Percentiles rank a stretch among this genome's conserved stretches.
These are phyloP conservation scores for Acrocephalus scirpaceus DNA, from an alignment of 2,797 vertebrate species.

Conservation along the genomic window DNA sequence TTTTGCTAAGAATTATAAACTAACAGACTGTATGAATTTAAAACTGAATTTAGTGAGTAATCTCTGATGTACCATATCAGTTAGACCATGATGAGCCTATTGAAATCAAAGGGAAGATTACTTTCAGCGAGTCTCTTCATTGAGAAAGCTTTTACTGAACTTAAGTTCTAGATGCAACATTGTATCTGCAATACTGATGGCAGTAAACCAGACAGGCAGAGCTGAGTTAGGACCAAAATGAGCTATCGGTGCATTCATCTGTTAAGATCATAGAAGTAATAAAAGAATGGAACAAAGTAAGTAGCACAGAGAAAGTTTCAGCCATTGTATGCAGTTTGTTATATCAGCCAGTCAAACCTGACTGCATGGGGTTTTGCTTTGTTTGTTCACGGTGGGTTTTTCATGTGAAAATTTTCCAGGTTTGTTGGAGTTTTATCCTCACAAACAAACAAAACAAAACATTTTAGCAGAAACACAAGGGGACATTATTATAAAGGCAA, in stretches of 20 bases:
- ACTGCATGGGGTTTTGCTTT: not conserved
- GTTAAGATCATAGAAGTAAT: conserved; percentile 31
- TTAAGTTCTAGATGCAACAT: not conserved
- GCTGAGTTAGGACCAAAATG: not conserved
- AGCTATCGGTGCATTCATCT: conserved; percentile 22
- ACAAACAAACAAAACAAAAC: not conserved
- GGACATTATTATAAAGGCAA: not conserved
- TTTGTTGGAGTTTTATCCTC: rapidly evolving
- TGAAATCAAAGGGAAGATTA: not conserved
- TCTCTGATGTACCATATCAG: not conserved
- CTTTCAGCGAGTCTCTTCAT: not conserved
- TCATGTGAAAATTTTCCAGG: not conserved
- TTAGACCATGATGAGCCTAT: not conserved
- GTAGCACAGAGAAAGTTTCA: not conserved
- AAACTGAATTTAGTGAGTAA: not conserved
- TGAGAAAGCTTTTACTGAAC: not conserved
- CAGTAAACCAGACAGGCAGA: conserved; percentile 1
- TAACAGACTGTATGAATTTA: not conserved
- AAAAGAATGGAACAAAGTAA: not conserved
- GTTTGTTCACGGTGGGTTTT: rapidly evolving
- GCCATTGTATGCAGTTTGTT: not conserved
- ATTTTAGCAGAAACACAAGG: not conserved
- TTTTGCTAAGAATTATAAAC: not conserved
- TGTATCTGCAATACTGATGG: not conserved
- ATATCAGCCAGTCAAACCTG: not conserved